phyloP scores from a whole-genome alignment of 2,113 vertebrate species.

The Ascaphus truei region DNA sequence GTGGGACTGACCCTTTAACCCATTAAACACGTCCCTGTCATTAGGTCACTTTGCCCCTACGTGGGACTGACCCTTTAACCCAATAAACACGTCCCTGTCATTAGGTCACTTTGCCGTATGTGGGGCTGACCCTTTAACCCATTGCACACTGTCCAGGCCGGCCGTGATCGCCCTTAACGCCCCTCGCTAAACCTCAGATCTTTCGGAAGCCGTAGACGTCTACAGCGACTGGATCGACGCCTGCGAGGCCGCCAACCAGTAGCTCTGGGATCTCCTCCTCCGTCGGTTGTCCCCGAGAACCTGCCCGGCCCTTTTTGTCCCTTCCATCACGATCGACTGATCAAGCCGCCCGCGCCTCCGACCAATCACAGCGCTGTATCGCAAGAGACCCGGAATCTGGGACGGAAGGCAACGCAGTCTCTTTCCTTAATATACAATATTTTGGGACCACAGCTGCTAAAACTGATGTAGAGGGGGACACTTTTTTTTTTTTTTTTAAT shows the following conservation, averaged over 20 bases:
- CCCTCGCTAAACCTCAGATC: constrained; percentile 67
- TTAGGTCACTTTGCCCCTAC: too few relatives aligned
- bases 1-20: too few relatives aligned
- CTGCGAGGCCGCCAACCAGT: constrained; percentile 91
- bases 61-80: too few relatives aligned
- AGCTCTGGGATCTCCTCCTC: constrained; percentile 45
- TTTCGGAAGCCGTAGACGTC: constrained; percentile 88
- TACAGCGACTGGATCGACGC: constrained; percentile 94
- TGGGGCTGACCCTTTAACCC: too few relatives aligned
- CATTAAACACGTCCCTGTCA: too few relatives aligned
- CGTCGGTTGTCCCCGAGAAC: background rate
- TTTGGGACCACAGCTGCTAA: background rate
- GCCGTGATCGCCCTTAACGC: constrained; percentile 63
- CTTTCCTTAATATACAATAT: background rate
- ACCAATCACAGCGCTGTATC: too few relatives aligned
- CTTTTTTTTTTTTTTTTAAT: background rate
- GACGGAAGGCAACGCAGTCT: constrained; percentile 25
- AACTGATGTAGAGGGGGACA: background rate
- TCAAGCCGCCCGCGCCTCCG: too few relatives aligned
- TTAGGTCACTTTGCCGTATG: too few relatives aligned
- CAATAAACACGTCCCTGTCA: too few relatives aligned
- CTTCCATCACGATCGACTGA: too few relatives aligned
- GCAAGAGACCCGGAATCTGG: constrained; percentile 39
- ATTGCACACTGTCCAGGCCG: too few relatives aligned
- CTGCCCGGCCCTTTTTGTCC: too few relatives aligned